Evolutionary conservation across 2,888 invertebrate species (phyloP), one percentile per base, ranked within the genome.

Genomic region (Liodrosophila aerea): DNA sequence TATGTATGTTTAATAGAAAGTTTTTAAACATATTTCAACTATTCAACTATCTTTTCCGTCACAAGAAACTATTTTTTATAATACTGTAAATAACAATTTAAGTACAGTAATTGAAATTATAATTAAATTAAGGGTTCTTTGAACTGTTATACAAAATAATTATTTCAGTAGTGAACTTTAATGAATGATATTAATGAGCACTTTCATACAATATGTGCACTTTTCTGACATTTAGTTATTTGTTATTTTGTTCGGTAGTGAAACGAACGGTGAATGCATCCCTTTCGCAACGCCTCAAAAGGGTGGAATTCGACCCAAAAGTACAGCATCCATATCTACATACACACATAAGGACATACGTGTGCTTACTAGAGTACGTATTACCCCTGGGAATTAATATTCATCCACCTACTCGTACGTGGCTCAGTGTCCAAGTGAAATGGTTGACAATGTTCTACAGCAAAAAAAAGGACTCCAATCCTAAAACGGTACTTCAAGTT

Each of bases 171-270:
- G 45, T 18, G 12, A 62, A 73, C 59, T 64, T 61, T 80, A 76
- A 84, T 81, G 70, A 54, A 49, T 56, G 54, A 47, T 58, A 45
- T 50, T 84, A 81, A 81, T 76, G 71, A 81, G 57, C 67, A 60
- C 43, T 84, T 76, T 60, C 65, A 64, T 65, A 63, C 84, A 81
- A 71, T 76, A 81, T 84, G 81, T 84, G 73, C 81, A 76, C 84
- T 77, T 76, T 81, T 47, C 71, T 52, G 49, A 64, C 64, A 61
- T 66, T 76, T 61, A 49, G 63, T 57, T 73, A 54, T 75, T 62
- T 58, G 46, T 65, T 64, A 50, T 43, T 47, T 49, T 62, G 16
- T 37, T n/a, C 1, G 45, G 53, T 34, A 13, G 41, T 22, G 16
- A 50, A 58, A 46, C 44, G 49, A 49, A 58, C 51, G 47, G 46